A percentile compares a stretch with the other conserved stretches of the same genome.
Evolutionary conservation across 2,113 vertebrate genomes (phyloP).

Genomic region (Pangasianodon gigas): DNA sequence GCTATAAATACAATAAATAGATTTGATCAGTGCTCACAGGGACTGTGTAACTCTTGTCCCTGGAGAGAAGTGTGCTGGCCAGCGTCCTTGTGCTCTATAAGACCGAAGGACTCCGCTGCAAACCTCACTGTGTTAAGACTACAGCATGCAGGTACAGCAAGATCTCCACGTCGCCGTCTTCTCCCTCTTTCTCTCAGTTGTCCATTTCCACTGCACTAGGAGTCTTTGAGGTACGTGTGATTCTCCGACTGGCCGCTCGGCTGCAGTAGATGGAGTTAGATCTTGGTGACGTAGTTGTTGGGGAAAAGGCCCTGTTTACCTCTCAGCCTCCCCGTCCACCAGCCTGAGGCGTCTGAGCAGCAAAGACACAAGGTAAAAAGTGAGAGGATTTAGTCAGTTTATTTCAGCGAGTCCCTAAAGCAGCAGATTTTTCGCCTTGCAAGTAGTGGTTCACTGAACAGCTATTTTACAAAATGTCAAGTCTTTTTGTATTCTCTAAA

Average conservation of each 20-base stretch:
- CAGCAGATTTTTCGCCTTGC: background rate
- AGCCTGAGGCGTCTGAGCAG: conserved; percentile 87
- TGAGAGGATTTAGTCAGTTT: background rate
- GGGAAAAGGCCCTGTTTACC: conserved; percentile 97
- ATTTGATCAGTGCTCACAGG: conserved; percentile 75
- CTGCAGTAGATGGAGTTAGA: conserved; percentile 70
- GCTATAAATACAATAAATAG: conserved; percentile 99
- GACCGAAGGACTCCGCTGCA: conserved; percentile 49
- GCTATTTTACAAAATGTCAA: background rate
- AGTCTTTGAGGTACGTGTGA: conserved; percentile 42
- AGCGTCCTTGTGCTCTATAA: conserved; percentile 44
- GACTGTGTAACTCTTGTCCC: conserved; percentile 59
- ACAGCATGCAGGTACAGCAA: conserved; percentile 14
- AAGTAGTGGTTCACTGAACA: background rate
- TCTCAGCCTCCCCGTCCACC: conserved; percentile 94
- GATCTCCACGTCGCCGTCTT: conserved; percentile 36
- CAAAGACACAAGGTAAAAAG: conserved; percentile 12
- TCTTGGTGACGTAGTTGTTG: conserved; percentile 96
- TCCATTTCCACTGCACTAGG: conserved; percentile 11
- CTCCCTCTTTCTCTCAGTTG: conserved; percentile 46
- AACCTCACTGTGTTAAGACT: conserved; percentile 31
- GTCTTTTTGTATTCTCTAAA: background rate
- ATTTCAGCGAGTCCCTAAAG: background rate
- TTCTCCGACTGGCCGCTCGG: conserved; percentile 35
- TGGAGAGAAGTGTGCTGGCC: conserved; percentile 55